phyloP scores from a whole-genome alignment of 2,888 invertebrate species.

The Creontiades dilutus region DNA sequence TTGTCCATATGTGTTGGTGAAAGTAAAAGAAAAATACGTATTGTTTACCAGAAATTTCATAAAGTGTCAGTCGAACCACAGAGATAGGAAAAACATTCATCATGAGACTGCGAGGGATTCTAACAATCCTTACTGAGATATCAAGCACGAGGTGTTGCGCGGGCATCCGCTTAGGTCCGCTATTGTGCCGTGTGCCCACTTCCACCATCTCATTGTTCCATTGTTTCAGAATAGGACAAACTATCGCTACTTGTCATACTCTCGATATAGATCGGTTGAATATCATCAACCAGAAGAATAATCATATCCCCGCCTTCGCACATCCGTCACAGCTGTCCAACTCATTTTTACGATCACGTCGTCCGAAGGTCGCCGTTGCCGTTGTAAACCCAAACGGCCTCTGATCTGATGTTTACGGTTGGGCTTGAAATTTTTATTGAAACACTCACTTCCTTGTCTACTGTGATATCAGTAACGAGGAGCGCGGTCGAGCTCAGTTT shows the following conservation, averaged over 20 bases:
- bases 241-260: slow-evolving; percentile 66
- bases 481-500: no score
- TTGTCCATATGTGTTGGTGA: no score
- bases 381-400: no score
- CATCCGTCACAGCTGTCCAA: slow-evolving; percentile 21
- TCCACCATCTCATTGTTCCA: slow-evolving; percentile 62
- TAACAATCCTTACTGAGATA: slow-evolving; percentile 45
- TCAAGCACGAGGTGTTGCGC: not conserved
- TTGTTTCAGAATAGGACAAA: slow-evolving; percentile 64
- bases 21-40: no score
- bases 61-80: not conserved
- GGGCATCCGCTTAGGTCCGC: slow-evolving; percentile 46
- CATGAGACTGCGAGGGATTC: slow-evolving; percentile 37
- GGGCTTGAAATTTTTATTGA: no score
- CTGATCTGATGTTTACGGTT: no score
- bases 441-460: no score
- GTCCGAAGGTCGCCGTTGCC: not conserved
- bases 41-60: not conserved
- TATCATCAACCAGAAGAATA: slow-evolving; percentile 41
- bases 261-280: slow-evolving; percentile 48
- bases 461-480: no score
- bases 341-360: slow-evolving; percentile 3
- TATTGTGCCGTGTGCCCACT: slow-evolving; percentile 43
- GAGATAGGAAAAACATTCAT: slow-evolving; percentile 46
- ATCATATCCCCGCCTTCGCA: slow-evolving; percentile 45